Conservation (phyloP, 2,888 invertebrate genomes). For the Tromatobia lineatoria region DNA sequence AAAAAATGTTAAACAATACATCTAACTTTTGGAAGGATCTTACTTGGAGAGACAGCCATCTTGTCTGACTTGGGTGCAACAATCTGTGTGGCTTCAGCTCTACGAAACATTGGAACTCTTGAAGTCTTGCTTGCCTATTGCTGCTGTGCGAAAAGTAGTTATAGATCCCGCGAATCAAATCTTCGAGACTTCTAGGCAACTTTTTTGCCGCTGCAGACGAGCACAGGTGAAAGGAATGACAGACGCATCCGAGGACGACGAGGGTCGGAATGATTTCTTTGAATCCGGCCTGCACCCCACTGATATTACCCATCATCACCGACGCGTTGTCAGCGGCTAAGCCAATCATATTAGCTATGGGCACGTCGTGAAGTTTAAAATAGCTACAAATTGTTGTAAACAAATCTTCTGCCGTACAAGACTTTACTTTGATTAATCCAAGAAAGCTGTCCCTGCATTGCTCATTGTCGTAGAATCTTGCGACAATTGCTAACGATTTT, state of each 20-base stretch:
- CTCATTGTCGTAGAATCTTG: constrained; percentile 36
- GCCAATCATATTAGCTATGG: constrained; percentile 48
- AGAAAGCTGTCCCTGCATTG: constrained; percentile 20
- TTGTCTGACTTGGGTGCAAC: constrained; percentile 49
- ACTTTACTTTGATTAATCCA: constrained; percentile 48
- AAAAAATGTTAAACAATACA: constrained; percentile 24
- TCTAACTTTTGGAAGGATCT: constrained; percentile 6
- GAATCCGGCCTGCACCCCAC: constrained; percentile 54
- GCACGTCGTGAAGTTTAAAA: constrained; percentile 35
- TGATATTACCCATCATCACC: constrained; percentile 58
- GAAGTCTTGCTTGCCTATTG: constrained; percentile 38
- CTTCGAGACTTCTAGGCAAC: constrained; percentile 49
- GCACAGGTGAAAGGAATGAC: constrained; percentile 62
- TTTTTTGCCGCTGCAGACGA: constrained; percentile 47
- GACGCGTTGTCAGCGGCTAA: constrained; percentile 61
- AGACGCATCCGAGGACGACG: constrained; percentile 52
- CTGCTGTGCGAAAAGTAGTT: constrained; percentile 52
- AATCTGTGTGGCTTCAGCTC: constrained; percentile 51
- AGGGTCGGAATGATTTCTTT: constrained; percentile 50
- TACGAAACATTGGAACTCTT: constrained; percentile 40
- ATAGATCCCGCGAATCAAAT: constrained; percentile 36
- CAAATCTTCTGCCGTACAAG: constrained; percentile 53
- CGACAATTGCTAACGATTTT: constrained; percentile 33
- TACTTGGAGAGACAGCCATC: constrained; percentile 60
- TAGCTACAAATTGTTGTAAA: constrained; percentile 22